Conservation (phyloP, 2,888 invertebrate species). For the Tenthredo scrophulariae region DNA sequence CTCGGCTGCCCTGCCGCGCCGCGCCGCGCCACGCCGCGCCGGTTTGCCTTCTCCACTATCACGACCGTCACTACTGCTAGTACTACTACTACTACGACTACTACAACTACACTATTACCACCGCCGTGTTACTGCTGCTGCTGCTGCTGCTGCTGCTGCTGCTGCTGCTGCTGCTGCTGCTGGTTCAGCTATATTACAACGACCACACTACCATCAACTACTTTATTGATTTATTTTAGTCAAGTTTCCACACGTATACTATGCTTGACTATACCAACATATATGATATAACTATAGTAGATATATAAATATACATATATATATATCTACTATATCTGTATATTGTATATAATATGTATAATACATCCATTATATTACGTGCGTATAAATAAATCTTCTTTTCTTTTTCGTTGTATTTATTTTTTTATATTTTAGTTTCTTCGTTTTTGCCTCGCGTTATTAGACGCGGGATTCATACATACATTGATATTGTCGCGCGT, state of each 20-base stretch:
- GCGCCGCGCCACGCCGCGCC: neutral
- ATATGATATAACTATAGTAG: neutral
- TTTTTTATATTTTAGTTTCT: neutral
- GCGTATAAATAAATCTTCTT: neutral
- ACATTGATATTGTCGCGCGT: neutral
- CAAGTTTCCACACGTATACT: slow-evolving; percentile 3
- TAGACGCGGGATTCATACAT: neutral
- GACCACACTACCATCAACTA: slow-evolving; percentile 55
- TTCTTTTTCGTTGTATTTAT: neutral
- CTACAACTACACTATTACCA: slow-evolving; percentile 7
- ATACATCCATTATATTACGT: neutral
- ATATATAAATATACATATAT: too few species aligned
- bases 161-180: neutral
- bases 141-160: too few species aligned
- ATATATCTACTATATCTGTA: neutral
- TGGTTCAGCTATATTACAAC: neutral
- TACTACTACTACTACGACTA: neutral
- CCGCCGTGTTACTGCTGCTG: neutral
- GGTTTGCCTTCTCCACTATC: slow-evolving; percentile 7
- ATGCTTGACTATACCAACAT: neutral
- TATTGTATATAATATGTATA: neutral
- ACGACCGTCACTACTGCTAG: slow-evolving; percentile 1
- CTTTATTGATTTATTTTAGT: slow-evolving; percentile 68
- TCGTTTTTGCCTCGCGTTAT: neutral
- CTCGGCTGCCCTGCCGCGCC: slow-evolving; percentile 58